Conservation (phyloP, 1,140 invertebrate species). For the Drosophila rufa region DNA sequence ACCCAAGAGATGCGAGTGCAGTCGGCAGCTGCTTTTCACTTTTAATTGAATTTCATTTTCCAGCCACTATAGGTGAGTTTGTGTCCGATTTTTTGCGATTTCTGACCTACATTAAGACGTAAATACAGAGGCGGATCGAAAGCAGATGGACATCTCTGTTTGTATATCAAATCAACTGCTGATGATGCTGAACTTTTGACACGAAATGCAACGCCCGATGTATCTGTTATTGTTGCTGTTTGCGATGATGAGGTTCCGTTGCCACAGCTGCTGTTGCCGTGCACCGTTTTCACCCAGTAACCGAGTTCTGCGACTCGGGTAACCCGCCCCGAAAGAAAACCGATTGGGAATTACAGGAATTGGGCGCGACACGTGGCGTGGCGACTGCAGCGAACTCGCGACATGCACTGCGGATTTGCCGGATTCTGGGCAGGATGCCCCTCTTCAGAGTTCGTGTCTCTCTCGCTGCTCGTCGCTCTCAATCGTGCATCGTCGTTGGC, state of each 20-base stretch:
- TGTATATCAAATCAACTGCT: constrained; percentile 19
- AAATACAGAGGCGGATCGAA: constrained; percentile 49
- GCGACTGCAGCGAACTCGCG: constrained; percentile 66
- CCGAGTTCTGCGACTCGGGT: constrained; percentile 63
- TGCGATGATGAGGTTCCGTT: constrained; percentile 30
- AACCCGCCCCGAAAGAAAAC: constrained; percentile 57
- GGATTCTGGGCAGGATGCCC: constrained; percentile 76
- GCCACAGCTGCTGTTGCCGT: constrained; percentile 44
- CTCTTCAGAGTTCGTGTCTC: constrained; percentile 29
- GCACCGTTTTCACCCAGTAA: constrained; percentile 77
- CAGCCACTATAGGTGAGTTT: constrained; percentile 30
- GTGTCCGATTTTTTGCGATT: constrained; percentile 38
- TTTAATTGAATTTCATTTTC: constrained; percentile 58
- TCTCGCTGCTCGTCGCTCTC: constrained; percentile 25
- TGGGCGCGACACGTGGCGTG: constrained; percentile 35
- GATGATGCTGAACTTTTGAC: constrained; percentile 47
- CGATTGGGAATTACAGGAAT: constrained; percentile 12
- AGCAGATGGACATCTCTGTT: constrained; percentile 45
- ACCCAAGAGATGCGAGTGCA: constrained; percentile 33
- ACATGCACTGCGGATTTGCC: constrained; percentile 63
- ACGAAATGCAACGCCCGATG: constrained; percentile 24
- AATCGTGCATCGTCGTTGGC: constrained; percentile 27
- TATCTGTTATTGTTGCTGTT: constrained; percentile 46
- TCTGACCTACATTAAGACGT: constrained; percentile 72
- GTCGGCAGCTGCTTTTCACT: constrained; percentile 48